Evolutionary conservation across 2,113 vertebrate genomes (phyloP), one percentile per base, ranked within the genome.

Genomic region (Brachirus orientalis): DNA sequence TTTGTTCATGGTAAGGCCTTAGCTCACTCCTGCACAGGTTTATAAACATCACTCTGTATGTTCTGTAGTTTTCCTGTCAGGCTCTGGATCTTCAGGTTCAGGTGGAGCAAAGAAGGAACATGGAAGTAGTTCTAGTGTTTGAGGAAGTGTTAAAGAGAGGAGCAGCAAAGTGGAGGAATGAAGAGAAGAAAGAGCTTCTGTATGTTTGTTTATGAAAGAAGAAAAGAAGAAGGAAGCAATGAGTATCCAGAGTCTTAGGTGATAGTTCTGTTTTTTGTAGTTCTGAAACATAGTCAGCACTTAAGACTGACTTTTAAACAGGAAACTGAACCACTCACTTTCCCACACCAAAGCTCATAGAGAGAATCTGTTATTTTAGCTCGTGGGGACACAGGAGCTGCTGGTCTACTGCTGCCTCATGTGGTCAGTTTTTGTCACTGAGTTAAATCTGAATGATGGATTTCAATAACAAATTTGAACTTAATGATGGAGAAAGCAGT

Each of bases 1-100:
- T 84, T 47, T 37, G 78, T 67, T 62, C 53, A 58, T 61, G 35
- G 62, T 10, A 61, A 65, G 55, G 77, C 80, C 80, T 86, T 82
- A 77, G 55, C 57, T 28, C 2, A 3, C 28, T 28, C 28, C 28
- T 28, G 28, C 28, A 28, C 28, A 28, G 3, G 28, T 28, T 28
- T 28, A 28, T 28, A 28, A 28, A 3, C 28, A 28, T 28, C 28
- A 5, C 41, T 47, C 4, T 4, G 20, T 53, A n/a, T 46, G 56
- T 79, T 47, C 4, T 4, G 20, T 53, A n/a, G 50, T 59, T 79
- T 40, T 38, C 20, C 51, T 11, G 37, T 3, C 12, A 74, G 64
- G 46, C 71, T 72, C 76, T 77, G 82, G 68, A 72, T 77, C 50
- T 61, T 70, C 60, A 64, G 51, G 12, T 16, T 8, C 4, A 48